Conservation (phyloP, 2,797 vertebrate species). For the Varecia variegata region DNA sequence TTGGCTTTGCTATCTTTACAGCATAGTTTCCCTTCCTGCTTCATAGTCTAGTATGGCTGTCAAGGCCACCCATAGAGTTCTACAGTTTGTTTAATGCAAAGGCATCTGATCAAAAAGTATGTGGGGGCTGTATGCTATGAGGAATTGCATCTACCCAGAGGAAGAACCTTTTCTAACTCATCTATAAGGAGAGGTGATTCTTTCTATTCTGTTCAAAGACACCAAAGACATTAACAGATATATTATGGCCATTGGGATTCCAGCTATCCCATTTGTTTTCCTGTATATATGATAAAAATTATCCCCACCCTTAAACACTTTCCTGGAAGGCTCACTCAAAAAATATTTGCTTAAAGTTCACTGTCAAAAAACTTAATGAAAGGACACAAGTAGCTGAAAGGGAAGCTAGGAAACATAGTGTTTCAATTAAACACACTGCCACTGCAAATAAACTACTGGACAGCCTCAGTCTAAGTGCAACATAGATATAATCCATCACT, state of each 20-base stretch:
- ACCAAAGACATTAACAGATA: neutral
- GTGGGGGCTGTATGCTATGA: neutral
- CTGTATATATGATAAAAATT: constrained; percentile 11
- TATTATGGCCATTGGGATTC: neutral
- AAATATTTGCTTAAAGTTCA: constrained; percentile 35
- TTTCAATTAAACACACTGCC: neutral
- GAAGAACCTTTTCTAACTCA: neutral
- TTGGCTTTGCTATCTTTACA: constrained; percentile 19
- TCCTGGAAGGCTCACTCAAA: neutral
- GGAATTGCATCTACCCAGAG: neutral
- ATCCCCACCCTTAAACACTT: neutral
- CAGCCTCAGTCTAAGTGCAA: neutral
- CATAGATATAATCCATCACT: neutral
- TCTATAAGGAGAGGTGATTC: neutral
- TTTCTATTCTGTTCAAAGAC: constrained; percentile 11
- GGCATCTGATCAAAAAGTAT: neutral
- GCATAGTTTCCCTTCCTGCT: neutral
- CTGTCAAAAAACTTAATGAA: constrained; percentile 11
- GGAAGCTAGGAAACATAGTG: neutral
- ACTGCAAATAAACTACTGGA: neutral
- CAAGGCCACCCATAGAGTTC: neutral
- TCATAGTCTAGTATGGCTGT: neutral
- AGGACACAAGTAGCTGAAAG: constrained; percentile 18
- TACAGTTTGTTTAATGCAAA: neutral
- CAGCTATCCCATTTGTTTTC: constrained; percentile 4